These are phyloP conservation scores for Sylvicola fuscatus DNA, from an alignment of 2,888 invertebrate species.

Conservation along the genomic window DNA sequence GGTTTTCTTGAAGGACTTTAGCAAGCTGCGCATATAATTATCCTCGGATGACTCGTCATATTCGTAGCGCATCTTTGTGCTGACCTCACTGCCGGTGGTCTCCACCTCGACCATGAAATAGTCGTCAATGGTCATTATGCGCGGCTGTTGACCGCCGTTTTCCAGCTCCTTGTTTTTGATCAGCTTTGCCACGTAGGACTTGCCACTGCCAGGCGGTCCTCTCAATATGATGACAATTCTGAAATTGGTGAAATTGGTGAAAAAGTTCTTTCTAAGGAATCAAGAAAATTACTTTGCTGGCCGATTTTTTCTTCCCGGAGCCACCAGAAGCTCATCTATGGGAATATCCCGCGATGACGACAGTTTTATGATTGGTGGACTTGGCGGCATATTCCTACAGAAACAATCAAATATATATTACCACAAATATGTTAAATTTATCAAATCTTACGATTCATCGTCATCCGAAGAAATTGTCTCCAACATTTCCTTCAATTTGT, in stretches of 20 bases:
- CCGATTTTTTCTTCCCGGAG: conserved; percentile 60
- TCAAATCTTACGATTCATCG: neutral
- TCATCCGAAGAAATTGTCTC: neutral
- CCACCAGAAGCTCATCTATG: conserved; percentile 65
- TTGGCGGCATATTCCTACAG: too few species aligned
- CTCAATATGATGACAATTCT: conserved; percentile 72
- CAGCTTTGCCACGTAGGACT: conserved; percentile 72
- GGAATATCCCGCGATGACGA: conserved; percentile 28
- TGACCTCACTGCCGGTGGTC: conserved; percentile 32
- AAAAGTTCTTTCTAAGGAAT: too few species aligned
- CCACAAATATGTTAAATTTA: too few species aligned
- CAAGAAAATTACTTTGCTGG: conserved; percentile 33
- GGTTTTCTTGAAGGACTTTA: conserved; percentile 79
- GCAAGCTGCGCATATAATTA: conserved; percentile 57
- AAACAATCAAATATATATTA: too few species aligned
- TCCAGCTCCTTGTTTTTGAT: conserved; percentile 69
- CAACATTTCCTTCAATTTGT: too few species aligned
- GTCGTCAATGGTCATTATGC: conserved; percentile 86
- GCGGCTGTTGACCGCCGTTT: conserved; percentile 69
- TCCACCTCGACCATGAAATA: conserved; percentile 71
- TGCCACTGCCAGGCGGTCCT: conserved; percentile 89
- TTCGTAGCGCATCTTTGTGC: conserved; percentile 33
- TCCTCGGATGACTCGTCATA: conserved; percentile 71
- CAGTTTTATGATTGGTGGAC: too few species aligned
- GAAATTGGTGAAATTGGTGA: neutral